Percentiles rank a stretch among this genome's conserved stretches.
Evolutionary conservation across 2,888 invertebrate genomes (phyloP).

Genomic region (Caenorhabditis wallacei): DNA sequence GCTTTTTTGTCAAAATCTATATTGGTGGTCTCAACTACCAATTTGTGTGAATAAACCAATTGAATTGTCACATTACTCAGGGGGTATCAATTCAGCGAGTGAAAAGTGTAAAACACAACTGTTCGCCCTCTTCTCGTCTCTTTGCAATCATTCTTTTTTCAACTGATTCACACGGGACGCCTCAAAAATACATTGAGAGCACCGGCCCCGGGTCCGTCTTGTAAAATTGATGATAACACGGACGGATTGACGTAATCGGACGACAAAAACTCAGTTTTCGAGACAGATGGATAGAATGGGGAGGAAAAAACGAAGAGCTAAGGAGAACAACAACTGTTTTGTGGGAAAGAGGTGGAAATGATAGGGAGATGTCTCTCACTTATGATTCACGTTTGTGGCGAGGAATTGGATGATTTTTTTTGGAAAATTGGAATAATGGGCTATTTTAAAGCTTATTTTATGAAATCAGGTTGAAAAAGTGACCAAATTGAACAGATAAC

Average conservation of each 20-base stretch:
- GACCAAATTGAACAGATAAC: no score
- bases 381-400: slow-evolving; percentile 40
- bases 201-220: slow-evolving; percentile 16
- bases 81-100: neutral
- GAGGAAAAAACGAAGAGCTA: neutral
- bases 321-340: slow-evolving; percentile 47
- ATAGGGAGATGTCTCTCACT: slow-evolving; percentile 21
- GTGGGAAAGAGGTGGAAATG: slow-evolving; percentile 19
- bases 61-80: slow-evolving; percentile 44
- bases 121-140: slow-evolving; percentile 17
- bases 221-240: slow-evolving; percentile 62
- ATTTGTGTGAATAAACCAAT: slow-evolving; percentile 53
- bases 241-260: slow-evolving; percentile 54
- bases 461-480: no score
- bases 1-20: neutral
- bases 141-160: slow-evolving; percentile 19
- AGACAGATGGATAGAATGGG: neutral
- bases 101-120: slow-evolving; percentile 61
- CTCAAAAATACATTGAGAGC: slow-evolving; percentile 36
- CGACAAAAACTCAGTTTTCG: neutral
- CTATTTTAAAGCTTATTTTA: no score
- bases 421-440: no score
- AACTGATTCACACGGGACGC: neutral
- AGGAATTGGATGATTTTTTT: neutral
- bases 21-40: slow-evolving; percentile 18